Conservation (phyloP, 2,113 vertebrate species). For the Passer domesticus region DNA sequence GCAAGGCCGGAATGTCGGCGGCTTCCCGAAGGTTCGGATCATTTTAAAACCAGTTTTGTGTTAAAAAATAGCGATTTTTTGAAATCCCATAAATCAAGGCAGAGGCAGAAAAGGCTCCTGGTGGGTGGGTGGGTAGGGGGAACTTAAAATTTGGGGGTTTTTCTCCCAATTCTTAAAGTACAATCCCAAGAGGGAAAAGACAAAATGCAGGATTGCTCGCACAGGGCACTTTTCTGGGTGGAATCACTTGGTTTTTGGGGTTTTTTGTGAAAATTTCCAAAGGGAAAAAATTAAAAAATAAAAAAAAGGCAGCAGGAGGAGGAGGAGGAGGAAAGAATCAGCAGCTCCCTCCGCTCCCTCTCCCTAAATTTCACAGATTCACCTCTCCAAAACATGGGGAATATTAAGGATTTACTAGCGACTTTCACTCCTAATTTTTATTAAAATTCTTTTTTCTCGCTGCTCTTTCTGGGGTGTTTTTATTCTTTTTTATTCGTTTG, state of each 20-base stretch:
- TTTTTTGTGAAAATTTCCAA: not conserved
- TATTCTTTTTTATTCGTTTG: fast-evolving
- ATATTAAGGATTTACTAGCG: not conserved
- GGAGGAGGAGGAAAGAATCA: not conserved
- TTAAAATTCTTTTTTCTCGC: not conserved
- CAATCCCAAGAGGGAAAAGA: not conserved
- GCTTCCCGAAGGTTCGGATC: not conserved
- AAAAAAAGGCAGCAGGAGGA: not conserved
- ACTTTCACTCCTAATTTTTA: not conserved
- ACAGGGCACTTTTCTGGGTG: not conserved
- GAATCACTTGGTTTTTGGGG: not conserved
- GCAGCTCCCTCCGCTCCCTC: not conserved
- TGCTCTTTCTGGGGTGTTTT: not conserved
- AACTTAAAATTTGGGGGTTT: not conserved
- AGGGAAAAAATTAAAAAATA: not conserved
- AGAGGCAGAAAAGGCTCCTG: not conserved
- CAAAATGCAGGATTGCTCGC: not conserved
- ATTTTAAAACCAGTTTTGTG: not conserved
- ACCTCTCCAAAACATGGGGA: not conserved
- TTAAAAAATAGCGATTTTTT: not conserved
- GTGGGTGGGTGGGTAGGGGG: too few species aligned
- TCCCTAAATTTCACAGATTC: not conserved
- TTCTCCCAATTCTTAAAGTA: not conserved
- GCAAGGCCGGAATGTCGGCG: not conserved
- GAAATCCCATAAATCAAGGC: not conserved